Evolutionary conservation across 2,888 invertebrate species (phyloP).

Genomic region (Rhingia rostrata): DNA sequence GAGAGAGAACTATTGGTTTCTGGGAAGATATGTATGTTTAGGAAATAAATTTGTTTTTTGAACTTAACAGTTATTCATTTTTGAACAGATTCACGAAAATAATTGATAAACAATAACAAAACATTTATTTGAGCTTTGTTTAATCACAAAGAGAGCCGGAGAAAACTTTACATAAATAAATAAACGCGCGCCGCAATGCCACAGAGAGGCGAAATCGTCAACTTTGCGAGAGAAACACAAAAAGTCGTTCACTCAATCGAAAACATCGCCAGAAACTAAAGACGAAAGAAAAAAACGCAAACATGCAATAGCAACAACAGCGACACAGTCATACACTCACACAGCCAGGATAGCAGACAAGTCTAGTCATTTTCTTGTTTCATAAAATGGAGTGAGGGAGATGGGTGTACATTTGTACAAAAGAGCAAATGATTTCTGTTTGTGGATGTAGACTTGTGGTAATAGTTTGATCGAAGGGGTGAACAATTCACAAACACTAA

Average conservation of each 20-base stretch:
- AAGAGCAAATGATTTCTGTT: conserved; percentile 8
- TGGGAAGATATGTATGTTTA: conserved; percentile 11
- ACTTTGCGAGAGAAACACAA: conserved; percentile 36
- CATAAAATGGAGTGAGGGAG: not conserved
- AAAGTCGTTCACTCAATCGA: conserved; percentile 39
- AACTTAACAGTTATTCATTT: conserved; percentile 30
- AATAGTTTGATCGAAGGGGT: conserved; percentile 16
- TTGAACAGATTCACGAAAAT: not conserved
- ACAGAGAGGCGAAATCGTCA: conserved; percentile 17
- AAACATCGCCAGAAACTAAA: conserved; percentile 60
- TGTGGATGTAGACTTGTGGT: no score
- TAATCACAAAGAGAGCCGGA: not conserved
- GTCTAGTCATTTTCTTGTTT: not conserved
- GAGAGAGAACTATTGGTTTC: conserved; percentile 25
- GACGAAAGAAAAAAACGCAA: conserved; percentile 23
- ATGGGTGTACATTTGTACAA: no score
- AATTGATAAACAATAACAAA: conserved; percentile 5
- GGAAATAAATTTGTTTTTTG: not conserved
- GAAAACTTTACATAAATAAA: conserved; percentile 14
- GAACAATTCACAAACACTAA: conserved; percentile 5
- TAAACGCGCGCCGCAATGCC: conserved; percentile 40
- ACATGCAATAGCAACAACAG: conserved; percentile 49
- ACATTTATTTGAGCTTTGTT: not conserved
- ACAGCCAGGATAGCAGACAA: conserved; percentile 31
- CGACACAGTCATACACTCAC: no score